These are phyloP conservation scores for Hystrix cristata DNA, from an alignment of 2,113 vertebrate species.

Conservation along the genomic window DNA sequence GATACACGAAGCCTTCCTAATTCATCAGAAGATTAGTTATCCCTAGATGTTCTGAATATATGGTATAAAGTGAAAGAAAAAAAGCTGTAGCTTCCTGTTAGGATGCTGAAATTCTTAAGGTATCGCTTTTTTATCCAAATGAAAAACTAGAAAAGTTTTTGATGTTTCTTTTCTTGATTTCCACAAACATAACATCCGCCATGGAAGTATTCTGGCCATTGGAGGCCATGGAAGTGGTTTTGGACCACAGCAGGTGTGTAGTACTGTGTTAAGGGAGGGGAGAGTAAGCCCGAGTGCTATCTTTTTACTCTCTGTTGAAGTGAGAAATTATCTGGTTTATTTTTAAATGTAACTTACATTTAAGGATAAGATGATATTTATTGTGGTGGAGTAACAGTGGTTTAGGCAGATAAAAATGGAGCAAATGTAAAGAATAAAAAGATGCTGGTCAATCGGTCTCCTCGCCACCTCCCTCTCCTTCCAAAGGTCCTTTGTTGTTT, in stretches of 20 bases:
- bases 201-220: not conserved
- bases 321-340: not conserved
- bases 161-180: slow-evolving; percentile 35
- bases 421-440: slow-evolving; percentile 5
- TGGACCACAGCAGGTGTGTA: not conserved
- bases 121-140: not conserved
- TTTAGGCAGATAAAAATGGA: slow-evolving; percentile 21
- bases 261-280: not conserved
- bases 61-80: slow-evolving; percentile 29
- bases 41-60: not conserved
- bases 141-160: not conserved
- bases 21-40: not conserved
- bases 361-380: slow-evolving; percentile 1
- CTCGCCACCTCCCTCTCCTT: not conserved
- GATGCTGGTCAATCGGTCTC: not conserved
- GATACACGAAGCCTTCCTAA: not conserved
- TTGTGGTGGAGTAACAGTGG: not conserved
- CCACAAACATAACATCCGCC: not conserved
- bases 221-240: not conserved
- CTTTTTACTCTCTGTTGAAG: not conserved
- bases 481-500: slow-evolving; percentile 64
- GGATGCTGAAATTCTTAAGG: not conserved
- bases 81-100: not conserved
- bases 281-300: not conserved
- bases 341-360: not conserved